Evolutionary conservation across 2,888 invertebrate genomes (phyloP).

Genomic region (Athripsodes cinereus): DNA sequence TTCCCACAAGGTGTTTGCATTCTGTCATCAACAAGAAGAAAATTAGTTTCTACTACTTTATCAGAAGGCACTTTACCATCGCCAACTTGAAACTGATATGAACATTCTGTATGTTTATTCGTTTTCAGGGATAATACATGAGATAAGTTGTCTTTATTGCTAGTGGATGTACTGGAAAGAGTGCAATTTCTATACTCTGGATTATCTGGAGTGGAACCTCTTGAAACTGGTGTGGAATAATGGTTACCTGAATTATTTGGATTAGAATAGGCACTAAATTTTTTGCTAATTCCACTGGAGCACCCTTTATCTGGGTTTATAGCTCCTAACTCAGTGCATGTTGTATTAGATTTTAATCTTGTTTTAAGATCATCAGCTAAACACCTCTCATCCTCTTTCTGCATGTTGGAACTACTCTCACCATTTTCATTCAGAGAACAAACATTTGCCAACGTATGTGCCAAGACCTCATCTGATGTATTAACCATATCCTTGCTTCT

Average conservation of each 20-base stretch:
- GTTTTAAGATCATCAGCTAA: slow-evolving; percentile 6
- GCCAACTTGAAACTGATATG: slow-evolving; percentile 17
- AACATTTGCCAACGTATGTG: slow-evolving; percentile 15
- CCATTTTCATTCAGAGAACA: slow-evolving; percentile 16
- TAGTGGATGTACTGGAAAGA: slow-evolving; percentile 10
- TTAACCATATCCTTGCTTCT: slow-evolving; percentile 38
- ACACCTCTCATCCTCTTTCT: not conserved
- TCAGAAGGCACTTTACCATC: slow-evolving; percentile 21
- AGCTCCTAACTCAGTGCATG: slow-evolving; percentile 30
- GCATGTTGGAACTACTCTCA: slow-evolving; percentile 3
- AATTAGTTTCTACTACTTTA: slow-evolving; percentile 25
- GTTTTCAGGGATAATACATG: not conserved
- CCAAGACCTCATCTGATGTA: slow-evolving; percentile 18
- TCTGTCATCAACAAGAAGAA: slow-evolving; percentile 57
- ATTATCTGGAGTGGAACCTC: slow-evolving; percentile 29
- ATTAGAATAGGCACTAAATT: slow-evolving; percentile 32
- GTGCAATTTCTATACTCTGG: slow-evolving; percentile 20
- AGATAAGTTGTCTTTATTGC: slow-evolving; percentile 1
- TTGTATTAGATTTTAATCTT: slow-evolving; percentile 30
- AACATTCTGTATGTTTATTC: slow-evolving; percentile 14
- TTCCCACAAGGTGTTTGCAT: slow-evolving; percentile 66
- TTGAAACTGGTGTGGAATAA: slow-evolving; percentile 24
- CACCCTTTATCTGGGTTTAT: slow-evolving; percentile 35
- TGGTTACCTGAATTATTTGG: slow-evolving; percentile 31
- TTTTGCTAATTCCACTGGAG: slow-evolving; percentile 28